phyloP scores from a whole-genome alignment of 2,888 invertebrate species.

The Drosophila fulvimacula region DNA sequence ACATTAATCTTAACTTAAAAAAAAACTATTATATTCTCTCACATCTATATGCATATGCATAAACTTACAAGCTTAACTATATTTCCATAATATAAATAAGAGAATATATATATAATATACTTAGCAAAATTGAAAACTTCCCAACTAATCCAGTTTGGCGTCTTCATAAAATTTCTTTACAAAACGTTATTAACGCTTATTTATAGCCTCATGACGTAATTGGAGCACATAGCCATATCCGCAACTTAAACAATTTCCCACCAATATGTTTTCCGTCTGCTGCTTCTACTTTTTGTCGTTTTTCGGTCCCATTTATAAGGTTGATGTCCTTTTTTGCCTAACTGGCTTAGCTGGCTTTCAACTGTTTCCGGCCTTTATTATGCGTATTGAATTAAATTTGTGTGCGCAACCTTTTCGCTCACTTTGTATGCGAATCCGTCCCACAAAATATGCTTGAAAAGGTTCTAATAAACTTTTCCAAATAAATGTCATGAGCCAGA shows the following conservation, averaged over 20 bases:
- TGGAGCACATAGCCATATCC: constrained; percentile 7
- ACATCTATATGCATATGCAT: background rate
- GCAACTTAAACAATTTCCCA: constrained; percentile 15
- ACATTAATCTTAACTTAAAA: background rate
- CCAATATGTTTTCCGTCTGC: background rate
- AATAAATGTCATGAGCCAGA: constrained; percentile 6
- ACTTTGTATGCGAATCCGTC: constrained; percentile 7
- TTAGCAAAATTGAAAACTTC: background rate
- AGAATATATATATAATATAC: background rate
- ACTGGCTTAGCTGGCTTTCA: constrained; percentile 14
- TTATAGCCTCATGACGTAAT: constrained; percentile 4
- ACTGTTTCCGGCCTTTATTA: constrained; percentile 32
- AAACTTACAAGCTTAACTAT: too few species aligned
- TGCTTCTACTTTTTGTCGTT: background rate
- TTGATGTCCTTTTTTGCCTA: constrained; percentile 3
- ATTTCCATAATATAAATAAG: background rate
- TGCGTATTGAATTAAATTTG: constrained; percentile 40
- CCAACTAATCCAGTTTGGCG: background rate
- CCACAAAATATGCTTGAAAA: constrained; percentile 1
- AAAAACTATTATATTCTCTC: background rate
- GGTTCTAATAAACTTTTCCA: constrained; percentile 8
- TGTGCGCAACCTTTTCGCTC: constrained; percentile 39
- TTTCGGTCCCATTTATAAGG: constrained; percentile 8
- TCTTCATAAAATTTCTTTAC: constrained; percentile 9
- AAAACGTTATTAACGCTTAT: background rate